Evolutionary conservation across 2,113 vertebrate genomes (phyloP).

Genomic region (Myotis davidii): DNA sequence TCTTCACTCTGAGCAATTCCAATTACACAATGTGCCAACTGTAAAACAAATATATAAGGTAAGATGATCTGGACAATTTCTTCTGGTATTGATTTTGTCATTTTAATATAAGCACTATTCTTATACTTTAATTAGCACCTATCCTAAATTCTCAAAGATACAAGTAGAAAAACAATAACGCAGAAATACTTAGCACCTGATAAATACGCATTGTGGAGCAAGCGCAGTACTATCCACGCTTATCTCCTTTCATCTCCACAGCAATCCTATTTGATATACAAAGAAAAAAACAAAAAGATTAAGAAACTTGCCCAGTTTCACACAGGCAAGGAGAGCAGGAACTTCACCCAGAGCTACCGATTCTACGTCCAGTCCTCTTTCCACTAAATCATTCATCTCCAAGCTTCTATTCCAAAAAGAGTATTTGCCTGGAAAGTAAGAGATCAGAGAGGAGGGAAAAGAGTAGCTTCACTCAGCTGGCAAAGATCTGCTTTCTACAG

Average conservation of each 20-base stretch:
- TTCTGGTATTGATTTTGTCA: background rate
- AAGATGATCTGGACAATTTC: background rate
- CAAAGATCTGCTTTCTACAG: background rate
- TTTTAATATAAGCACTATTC: background rate
- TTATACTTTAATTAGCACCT: constrained; percentile 7
- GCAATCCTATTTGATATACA: background rate
- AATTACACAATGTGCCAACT: background rate
- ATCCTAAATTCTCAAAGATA: constrained; percentile 48
- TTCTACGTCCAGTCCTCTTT: background rate
- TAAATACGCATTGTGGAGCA: background rate
- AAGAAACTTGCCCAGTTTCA: background rate
- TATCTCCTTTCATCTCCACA: background rate
- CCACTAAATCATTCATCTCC: constrained; percentile 26
- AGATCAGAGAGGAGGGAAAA: background rate
- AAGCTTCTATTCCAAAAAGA: constrained; percentile 31
- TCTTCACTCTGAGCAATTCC: background rate
- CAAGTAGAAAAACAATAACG: constrained; percentile 38
- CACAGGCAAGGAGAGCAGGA: background rate
- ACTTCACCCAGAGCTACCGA: background rate
- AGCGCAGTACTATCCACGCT: background rate
- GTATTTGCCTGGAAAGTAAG: constrained; percentile 23
- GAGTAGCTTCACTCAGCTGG: background rate
- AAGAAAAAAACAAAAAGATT: constrained; percentile 36
- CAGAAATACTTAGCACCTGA: background rate
- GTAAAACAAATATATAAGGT: background rate